Conservation (phyloP, 1,140 invertebrate species). For the Druon quercuslanigerum region DNA sequence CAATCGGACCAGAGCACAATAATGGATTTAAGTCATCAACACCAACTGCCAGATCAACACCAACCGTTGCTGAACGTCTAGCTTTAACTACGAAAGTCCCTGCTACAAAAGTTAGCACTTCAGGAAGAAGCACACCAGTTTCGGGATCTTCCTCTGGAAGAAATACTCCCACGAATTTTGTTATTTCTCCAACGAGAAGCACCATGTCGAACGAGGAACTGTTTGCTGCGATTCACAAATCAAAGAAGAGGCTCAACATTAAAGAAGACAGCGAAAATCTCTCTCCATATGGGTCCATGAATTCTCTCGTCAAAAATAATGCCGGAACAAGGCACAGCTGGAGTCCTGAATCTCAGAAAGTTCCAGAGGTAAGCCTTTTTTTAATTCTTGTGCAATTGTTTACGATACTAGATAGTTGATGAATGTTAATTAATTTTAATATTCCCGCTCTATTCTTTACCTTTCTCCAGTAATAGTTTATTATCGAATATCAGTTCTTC, state of each 20-base stretch:
- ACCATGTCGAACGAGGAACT: slow-evolving; percentile 86
- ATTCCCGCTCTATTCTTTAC: too few species aligned
- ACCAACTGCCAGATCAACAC: slow-evolving; percentile 53
- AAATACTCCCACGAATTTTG: slow-evolving; percentile 65
- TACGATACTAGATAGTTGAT: too few species aligned
- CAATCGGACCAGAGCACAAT: slow-evolving; percentile 59
- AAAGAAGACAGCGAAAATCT: slow-evolving; percentile 77
- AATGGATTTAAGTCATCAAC: slow-evolving; percentile 66
- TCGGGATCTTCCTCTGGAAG: slow-evolving; percentile 53
- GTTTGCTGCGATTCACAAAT: slow-evolving; percentile 86
- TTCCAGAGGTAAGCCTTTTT: slow-evolving; percentile 53
- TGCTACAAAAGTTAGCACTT: slow-evolving; percentile 47
- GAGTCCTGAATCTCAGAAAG: slow-evolving; percentile 68
- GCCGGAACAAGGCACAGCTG: slow-evolving; percentile 70
- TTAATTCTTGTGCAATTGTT: not conserved
- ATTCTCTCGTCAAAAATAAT: slow-evolving; percentile 53
- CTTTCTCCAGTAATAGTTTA: too few species aligned
- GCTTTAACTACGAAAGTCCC: slow-evolving; percentile 51
- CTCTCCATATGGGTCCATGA: slow-evolving; percentile 75
- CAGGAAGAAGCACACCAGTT: slow-evolving; percentile 47
- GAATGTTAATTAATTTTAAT: too few species aligned
- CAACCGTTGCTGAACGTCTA: slow-evolving; percentile 61
- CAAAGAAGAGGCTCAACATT: slow-evolving; percentile 84
- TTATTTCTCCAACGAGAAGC: slow-evolving; percentile 81
- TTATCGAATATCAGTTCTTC: too few species aligned